Evolutionary conservation across 2,797 vertebrate genomes (phyloP).

Genomic region (Spinus olivaceus): DNA sequence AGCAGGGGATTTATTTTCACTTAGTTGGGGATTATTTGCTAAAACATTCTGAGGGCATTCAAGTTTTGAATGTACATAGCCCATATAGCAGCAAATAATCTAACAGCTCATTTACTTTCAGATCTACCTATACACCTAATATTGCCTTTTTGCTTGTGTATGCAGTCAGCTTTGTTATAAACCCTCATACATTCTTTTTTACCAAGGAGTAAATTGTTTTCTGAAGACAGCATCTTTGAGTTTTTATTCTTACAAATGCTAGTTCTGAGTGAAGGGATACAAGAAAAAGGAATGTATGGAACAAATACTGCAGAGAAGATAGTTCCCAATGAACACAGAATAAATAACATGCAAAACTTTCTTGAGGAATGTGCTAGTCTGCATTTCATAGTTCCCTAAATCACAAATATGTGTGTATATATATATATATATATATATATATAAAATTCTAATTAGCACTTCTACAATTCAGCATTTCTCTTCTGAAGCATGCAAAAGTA

Average conservation of each 20-base stretch:
- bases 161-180: background rate
- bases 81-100: background rate
- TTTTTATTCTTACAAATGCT: background rate
- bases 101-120: background rate
- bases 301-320: background rate
- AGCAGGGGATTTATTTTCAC: slow-evolving; percentile 22
- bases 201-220: background rate
- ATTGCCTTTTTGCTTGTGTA: background rate
- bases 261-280: background rate
- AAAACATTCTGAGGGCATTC: background rate
- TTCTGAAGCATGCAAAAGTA: background rate
- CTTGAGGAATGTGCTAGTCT: background rate
- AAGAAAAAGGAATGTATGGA: background rate
- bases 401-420: background rate
- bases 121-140: background rate
- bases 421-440: background rate
- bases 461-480: background rate
- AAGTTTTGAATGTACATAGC: background rate
- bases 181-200: background rate
- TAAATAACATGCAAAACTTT: background rate
- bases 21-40: slow-evolving; percentile 28
- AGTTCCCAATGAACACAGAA: background rate
- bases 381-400: background rate
- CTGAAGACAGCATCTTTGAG: background rate
- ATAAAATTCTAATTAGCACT: background rate